Evolutionary conservation across 2,113 vertebrate genomes (phyloP), one percentile per base, ranked within the genome.

Genomic region (Cyanoliseus patagonus): DNA sequence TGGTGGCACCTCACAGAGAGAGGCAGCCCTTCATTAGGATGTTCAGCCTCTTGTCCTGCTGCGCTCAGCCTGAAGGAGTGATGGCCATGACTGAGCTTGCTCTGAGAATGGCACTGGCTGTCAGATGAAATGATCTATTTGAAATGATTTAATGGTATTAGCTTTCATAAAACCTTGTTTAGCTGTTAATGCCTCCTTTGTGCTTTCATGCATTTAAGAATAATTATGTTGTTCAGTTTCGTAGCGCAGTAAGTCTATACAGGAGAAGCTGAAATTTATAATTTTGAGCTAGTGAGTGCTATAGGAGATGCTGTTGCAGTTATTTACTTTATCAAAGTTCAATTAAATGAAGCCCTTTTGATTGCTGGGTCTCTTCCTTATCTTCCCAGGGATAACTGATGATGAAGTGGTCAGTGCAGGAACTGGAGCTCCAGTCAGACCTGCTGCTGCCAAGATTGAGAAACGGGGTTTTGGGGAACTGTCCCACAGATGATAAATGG

Each of bases 61-160:
- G 0, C 1, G 1, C 44, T 92, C 30, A 52, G 70, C 31, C n/a
- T 6, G 2, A 8, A 16, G 57, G 11, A 27, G 28, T 15, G 57
- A 13, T 6, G 33, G 53, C 19, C 9, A 1, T 23, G 27, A 5
- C 46, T 17, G 33, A 46, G 52, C 41, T 47, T 23, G 23, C 46
- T 61, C 46, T 7, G 35, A 33, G 52, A 33, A 10, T 4, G 4
- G 51, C 44, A 4, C 46, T 55, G 85, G 20, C 75, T 78, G 30
- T 37, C 25, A 14, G 22, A 9, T 55, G 35, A 47, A 37, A 33
- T 4, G 7, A 44, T 23, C 0, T 0, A 13, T n/a, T 83, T 78
- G 0, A 28, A 59, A 59, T 24, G 6, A 35, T 59, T 59, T 24
- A 59, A 24, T 59, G 20, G 67, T 55, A 25, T 6, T 8, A 41